Base-by-base conservation (phyloP, 2,888 invertebrate species). In the Hofmannophila pseudospretella region DNA sequence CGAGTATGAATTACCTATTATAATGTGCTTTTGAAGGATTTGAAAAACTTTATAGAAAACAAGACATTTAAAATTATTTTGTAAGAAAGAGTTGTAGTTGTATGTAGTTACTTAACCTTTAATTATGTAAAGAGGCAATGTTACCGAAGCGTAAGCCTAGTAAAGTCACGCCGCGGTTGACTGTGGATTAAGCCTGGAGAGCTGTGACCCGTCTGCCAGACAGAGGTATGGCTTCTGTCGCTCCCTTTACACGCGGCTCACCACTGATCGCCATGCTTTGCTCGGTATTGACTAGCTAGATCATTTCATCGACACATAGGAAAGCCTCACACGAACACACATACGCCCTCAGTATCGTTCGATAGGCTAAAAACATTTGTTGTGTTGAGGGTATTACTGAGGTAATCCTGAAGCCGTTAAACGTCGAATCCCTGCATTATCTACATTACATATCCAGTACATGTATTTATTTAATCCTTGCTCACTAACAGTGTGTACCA, bases 401-500 rank as follows among this genome's bases (percentile, higher is more conserved):
- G 71, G 80, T 85, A 84, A 85, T 82, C 84, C 84, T 49, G 82
- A 84, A 84, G 82, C 84, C 85, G 80, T 79, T 79, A 76, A 82
- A 74, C 68, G 76, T 69, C 69, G 77, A 73, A 79, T 78, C 80
- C 82, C 75, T 70, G 79, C 64, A 79, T 81, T 85, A 82, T 70
- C 72, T 80, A 81, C 78, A 74, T 76, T 75, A 82, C 79, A 80
- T 75, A 79, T 71, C 66, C 68, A 59, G 72, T 66, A 70, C 73
- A 78, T 29, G 76, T 79, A 74, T 29, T 77, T 79, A 74, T 73
- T 80, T 82, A 84, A 84, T 84, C 81, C 84, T 63, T 72, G 66
- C 72, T 72, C 63, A 66, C 69, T 62, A 68, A 70, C 73, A 66
- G 12, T 12, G 7, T 3, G 28, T 28, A 4, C 12, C 28, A 7